phyloP scores from a whole-genome alignment of 2,888 invertebrate genomes.

The Nebria brevicollis region DNA sequence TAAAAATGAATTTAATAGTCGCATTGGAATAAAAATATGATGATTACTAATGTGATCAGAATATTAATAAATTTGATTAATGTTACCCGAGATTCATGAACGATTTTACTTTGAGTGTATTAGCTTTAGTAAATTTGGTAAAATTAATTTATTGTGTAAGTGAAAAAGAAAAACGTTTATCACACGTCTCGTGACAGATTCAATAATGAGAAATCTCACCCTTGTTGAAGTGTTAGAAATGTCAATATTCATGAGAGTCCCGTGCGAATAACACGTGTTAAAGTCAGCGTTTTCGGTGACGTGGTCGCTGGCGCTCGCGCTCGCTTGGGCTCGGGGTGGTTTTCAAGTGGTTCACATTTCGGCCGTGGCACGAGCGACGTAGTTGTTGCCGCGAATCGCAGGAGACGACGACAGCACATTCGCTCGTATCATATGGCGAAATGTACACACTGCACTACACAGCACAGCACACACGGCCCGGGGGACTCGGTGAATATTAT shows the following conservation, averaged over 20 bases:
- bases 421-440: slow-evolving; percentile 16
- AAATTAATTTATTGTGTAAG: background rate
- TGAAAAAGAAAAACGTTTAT: background rate
- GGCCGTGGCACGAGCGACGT: background rate
- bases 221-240: slow-evolving; percentile 21
- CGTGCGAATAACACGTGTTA: slow-evolving; percentile 53
- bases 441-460: slow-evolving; percentile 33
- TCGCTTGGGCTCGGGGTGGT: background rate
- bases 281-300: slow-evolving; percentile 47
- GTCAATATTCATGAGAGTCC: slow-evolving; percentile 55
- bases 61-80: too few relatives aligned
- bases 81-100: too few relatives aligned
- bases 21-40: too few relatives aligned
- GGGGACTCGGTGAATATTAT: slow-evolving; percentile 56
- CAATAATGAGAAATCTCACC: slow-evolving; percentile 1
- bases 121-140: too few relatives aligned
- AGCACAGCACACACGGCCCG: background rate
- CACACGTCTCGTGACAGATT: background rate
- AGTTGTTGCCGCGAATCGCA: background rate
- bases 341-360: slow-evolving; percentile 1
- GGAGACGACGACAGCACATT: background rate
- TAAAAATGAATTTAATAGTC: too few relatives aligned
- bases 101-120: too few relatives aligned
- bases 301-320: background rate
- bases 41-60: too few relatives aligned